Base-by-base conservation (phyloP, 2,113 vertebrate genomes). In the Urocitellus parryii region DNA sequence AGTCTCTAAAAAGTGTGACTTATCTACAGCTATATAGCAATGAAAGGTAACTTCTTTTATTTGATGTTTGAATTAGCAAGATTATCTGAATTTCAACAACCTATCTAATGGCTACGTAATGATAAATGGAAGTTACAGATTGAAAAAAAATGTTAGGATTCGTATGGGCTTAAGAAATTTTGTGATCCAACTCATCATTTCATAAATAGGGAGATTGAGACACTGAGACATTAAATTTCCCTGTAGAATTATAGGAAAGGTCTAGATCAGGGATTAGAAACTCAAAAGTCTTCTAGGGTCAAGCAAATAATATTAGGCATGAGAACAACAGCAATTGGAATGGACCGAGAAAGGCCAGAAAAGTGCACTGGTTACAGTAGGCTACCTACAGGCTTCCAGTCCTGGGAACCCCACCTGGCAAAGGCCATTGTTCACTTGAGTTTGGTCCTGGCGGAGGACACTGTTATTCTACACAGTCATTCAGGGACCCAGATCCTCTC, bases 1-100 rank as follows among this genome's bases (percentile, higher is more conserved):
- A 77, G 78, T 85, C 29, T 51, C 20, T 80, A 11, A 27, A 77
- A 92, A 96, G 51, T 56, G 17, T 80, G 58, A 92, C 63, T 87
- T 81, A 63, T 74, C 22, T n/a, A 93, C 93, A 42, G 20, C 67
- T 83, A 29, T 79, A 53, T 63, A 84, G 8, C 77, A 68, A 63
- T 90, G 79, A 90, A 90, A 84, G 34, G 10, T 81, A n/a, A 72
- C 67, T 83, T 94, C 20, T 80, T 92, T 92, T 81, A 67, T 45
- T 45, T 80, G 32, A 72, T 3, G 81, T 84, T 76, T 85, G 61
- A 95, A 51, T 86, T 86, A 93, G 86, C 45, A 88, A 74, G 53
- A 18, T 76, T 27, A 53, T 74, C 74, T 88, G 77, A 96, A 88
- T 56, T 67, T 67, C 48, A 74, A 39, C 53, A 94, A 79, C 37